Conservation (phyloP, 2,113 vertebrate genomes). For the Misgurnus mizolepis region DNA sequence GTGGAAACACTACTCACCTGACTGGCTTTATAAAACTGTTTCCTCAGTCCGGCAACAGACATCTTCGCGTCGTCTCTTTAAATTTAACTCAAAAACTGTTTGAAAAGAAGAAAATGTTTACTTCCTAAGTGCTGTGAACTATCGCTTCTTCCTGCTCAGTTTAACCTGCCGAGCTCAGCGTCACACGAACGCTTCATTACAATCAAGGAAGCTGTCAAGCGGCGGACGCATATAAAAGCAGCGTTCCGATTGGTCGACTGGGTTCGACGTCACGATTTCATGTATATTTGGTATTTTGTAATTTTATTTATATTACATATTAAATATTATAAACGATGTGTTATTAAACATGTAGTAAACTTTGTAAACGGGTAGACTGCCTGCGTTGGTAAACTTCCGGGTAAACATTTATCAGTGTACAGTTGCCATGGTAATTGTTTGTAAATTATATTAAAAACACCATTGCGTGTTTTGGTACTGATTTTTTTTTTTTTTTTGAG, state of each 20-base stretch:
- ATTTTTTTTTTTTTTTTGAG: no score
- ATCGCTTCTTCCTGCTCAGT: constrained; percentile 18
- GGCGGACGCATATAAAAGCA: background rate
- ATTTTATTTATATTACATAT: background rate
- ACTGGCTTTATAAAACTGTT: constrained; percentile 96
- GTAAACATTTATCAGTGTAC: background rate
- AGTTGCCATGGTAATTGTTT: background rate
- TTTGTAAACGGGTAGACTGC: background rate
- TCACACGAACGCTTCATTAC: background rate
- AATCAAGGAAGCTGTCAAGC: background rate
- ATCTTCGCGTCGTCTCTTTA: constrained; percentile 69
- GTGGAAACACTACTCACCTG: constrained; percentile 77
- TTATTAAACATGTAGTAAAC: background rate
- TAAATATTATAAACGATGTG: background rate
- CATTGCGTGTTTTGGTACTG: no score
- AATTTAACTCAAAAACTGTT: background rate
- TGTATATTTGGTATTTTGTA: background rate
- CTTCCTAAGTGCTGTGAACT: background rate
- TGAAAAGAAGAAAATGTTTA: background rate
- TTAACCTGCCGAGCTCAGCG: background rate
- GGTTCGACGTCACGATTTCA: background rate
- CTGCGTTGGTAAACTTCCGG: background rate
- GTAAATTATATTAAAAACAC: no score
- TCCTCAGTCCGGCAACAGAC: constrained; percentile 94
- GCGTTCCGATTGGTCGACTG: constrained; percentile 4